A percentile compares a stretch with the other conserved stretches of the same genome.
Evolutionary conservation across 2,797 vertebrate genomes (phyloP).

Genomic region (Diceros bicornis): DNA sequence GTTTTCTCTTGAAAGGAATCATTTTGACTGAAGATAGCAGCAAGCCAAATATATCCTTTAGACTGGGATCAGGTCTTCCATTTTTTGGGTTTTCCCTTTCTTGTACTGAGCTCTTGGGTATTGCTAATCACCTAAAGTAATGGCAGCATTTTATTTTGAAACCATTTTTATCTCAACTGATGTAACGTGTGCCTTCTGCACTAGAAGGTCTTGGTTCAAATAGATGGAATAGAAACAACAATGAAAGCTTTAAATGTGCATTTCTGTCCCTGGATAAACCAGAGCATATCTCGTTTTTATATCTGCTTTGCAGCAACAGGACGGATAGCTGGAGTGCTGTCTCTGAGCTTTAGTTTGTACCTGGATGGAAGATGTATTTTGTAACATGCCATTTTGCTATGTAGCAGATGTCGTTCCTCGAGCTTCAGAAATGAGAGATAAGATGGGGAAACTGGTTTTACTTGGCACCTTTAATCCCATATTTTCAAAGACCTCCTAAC

Average conservation of each 20-base stretch:
- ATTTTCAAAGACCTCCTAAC: not conserved
- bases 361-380: not conserved
- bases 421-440: not conserved
- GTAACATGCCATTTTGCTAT: not conserved
- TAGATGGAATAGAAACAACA: conserved; percentile 26
- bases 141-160: conserved; percentile 61
- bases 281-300: not conserved
- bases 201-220: not conserved
- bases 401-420: not conserved
- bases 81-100: not conserved
- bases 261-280: not conserved
- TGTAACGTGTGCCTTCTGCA: not conserved
- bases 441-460: not conserved
- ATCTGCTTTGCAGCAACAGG: not conserved
- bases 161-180: not conserved
- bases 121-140: conserved; percentile 27
- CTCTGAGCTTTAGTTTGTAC: not conserved
- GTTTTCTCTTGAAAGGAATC: not conserved
- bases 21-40: not conserved
- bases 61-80: not conserved
- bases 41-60: conserved; percentile 46
- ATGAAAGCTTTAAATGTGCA: conserved; percentile 1
- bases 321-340: not conserved
- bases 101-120: not conserved
- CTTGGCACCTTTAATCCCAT: not conserved